These are phyloP conservation scores for Amitus sp. DNA, from an alignment of 2,888 invertebrate genomes.

Conservation along the genomic window DNA sequence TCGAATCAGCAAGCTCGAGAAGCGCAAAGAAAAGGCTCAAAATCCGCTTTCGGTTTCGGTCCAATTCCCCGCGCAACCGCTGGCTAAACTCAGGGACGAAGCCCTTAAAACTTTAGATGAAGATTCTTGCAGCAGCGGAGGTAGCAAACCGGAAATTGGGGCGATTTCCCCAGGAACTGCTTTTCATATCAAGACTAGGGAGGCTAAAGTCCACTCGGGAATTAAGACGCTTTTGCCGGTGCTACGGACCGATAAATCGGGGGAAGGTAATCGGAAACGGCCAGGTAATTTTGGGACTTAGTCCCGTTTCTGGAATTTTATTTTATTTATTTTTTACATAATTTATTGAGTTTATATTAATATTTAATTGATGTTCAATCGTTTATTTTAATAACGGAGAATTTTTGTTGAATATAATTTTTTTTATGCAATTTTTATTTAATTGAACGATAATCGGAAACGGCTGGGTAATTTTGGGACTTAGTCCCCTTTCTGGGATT, in stretches of 20 bases:
- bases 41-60: slow-evolving; percentile 38
- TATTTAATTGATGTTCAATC: too few species aligned
- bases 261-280: too few species aligned
- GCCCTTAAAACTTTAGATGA: too few species aligned
- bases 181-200: slow-evolving; percentile 59
- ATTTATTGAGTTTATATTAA: too few species aligned
- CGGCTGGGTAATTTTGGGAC: slow-evolving; percentile 47
- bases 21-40: slow-evolving; percentile 46
- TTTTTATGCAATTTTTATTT: background rate
- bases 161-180: slow-evolving; percentile 60
- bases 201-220: slow-evolving; percentile 65
- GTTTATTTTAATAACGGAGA: too few species aligned
- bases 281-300: slow-evolving; percentile 45
- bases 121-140: too few species aligned
- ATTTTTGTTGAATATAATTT: background rate
- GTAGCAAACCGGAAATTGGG: slow-evolving; percentile 38
- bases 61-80: too few species aligned
- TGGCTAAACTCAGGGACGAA: too few species aligned
- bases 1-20: slow-evolving; percentile 63
- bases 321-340: slow-evolving; percentile 10
- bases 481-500: too few species aligned
- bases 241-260: too few species aligned
- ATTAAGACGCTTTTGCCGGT: slow-evolving; percentile 69
- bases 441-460: too few species aligned
- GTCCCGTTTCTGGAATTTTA: too few species aligned